These are phyloP conservation scores for Axinella damicornis DNA, from an alignment of 37 sponge, comb jelly and placozoan genomes.

Conservation along the genomic window DNA sequence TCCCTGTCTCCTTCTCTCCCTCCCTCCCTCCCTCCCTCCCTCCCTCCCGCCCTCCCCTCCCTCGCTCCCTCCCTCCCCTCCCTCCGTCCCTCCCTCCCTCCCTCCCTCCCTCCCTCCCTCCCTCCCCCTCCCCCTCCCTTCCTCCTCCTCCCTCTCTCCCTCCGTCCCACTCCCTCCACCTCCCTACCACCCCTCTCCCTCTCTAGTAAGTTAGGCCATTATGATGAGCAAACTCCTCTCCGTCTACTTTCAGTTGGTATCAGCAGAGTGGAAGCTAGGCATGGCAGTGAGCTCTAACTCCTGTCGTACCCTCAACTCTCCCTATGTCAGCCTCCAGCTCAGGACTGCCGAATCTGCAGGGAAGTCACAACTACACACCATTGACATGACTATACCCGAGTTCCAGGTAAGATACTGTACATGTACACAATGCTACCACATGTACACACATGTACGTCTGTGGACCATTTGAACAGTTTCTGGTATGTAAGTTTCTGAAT, in stretches of 20 bases:
- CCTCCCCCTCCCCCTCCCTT: too few species aligned
- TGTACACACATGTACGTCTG: too few species aligned
- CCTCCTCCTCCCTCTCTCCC: too few species aligned
- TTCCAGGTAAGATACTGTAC: conserved; percentile 59
- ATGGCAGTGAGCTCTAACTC: conserved; percentile 82
- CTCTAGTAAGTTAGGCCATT: too few species aligned
- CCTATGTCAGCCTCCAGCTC: conserved; percentile 76
- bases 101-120: neutral
- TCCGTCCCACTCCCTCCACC: too few species aligned
- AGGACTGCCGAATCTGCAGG: conserved; percentile 46
- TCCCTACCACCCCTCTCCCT: too few species aligned
- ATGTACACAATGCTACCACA: neutral
- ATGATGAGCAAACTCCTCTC: too few species aligned
- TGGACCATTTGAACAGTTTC: too few species aligned
- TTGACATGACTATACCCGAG: conserved; percentile 74
- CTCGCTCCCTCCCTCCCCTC: neutral
- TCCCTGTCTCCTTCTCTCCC: too few species aligned
- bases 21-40: too few species aligned
- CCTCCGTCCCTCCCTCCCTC: neutral
- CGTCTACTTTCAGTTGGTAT: conserved; percentile 59
- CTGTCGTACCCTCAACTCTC: conserved; percentile 76
- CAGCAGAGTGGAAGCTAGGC: conserved; percentile 90
- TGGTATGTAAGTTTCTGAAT: too few species aligned
- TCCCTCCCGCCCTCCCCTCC: too few species aligned
- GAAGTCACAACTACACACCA: conserved; percentile 14